Evolutionary conservation across 2,888 invertebrate genomes (phyloP).

Genomic region (Apodemia mormo): DNA sequence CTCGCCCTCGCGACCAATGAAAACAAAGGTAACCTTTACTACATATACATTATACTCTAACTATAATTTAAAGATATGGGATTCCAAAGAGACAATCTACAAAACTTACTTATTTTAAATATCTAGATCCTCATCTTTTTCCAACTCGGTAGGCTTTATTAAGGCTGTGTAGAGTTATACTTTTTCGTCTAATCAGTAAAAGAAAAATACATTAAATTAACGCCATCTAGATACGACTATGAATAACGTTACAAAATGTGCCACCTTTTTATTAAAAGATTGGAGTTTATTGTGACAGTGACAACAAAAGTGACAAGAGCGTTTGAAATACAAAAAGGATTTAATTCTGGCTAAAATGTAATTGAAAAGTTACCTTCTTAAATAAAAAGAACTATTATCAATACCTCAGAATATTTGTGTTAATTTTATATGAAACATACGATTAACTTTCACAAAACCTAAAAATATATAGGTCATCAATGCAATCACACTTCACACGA

Average conservation of each 20-base stretch:
- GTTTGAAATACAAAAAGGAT: neutral
- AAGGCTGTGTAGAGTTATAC: too few species aligned
- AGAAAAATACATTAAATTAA: neutral
- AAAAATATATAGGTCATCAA: conserved; percentile 41
- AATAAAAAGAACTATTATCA: neutral
- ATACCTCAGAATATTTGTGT: neutral
- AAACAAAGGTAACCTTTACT: too few species aligned
- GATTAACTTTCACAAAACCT: conserved; percentile 17
- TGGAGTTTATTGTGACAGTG: neutral
- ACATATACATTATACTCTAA: too few species aligned
- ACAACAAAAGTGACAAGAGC: conserved; percentile 6
- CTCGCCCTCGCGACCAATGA: too few species aligned
- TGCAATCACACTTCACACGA: conserved; percentile 34
- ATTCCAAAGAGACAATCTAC: too few species aligned
- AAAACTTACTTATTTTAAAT: too few species aligned
- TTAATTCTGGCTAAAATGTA: neutral
- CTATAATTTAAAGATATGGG: too few species aligned
- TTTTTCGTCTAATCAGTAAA: neutral
- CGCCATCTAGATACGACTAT: neutral
- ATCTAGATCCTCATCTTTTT: too few species aligned
- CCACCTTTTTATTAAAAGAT: neutral
- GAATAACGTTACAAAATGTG: neutral
- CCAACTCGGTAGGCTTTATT: too few species aligned
- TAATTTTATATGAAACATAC: neutral
- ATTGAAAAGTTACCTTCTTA: neutral